Base-by-base conservation (phyloP, 2,113 vertebrate genomes). In the Oreocharis arfaki region DNA sequence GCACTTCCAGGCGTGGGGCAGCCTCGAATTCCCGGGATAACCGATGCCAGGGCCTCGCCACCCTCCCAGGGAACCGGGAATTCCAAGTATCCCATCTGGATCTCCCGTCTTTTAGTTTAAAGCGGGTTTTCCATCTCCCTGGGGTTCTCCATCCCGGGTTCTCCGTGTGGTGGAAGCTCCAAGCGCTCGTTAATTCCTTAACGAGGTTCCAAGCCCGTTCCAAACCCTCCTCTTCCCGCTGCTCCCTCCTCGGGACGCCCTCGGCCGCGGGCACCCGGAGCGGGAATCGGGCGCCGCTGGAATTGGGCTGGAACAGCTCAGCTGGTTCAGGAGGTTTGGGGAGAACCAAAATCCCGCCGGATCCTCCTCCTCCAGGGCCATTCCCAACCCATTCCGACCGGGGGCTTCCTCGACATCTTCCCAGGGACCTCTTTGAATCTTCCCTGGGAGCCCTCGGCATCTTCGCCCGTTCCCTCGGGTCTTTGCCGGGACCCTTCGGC, bases 1-100 rank as follows among this genome's bases (percentile, higher is more conserved):
- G 73, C 63, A 5, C 14, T 39, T 33, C 14, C 63, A 53, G 73
- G 83, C 44, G 10, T 50, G 53, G 73, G 11, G 33, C 46, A 69
- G 18, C 18, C 73, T 28, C 33, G 5, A 6, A 39, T 61, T 78
- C 55, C 64, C 0, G 18, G 84, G 56, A 61, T 55, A 20, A 78
- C 1, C 55, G 0, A 18, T 12, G 21, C 82, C 41, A 12, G 57
- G 57, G 27, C 28, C 37, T 46, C 13, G 1, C 1, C 57, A 10
- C 23, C 59, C 28, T 67, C 10, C 1, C 10, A 3, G 60, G 42
- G 35, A 39, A 1, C 26, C 1, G 3, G 22, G 39, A 18, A 37
- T 77, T 17, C 33, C 33, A 4, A 1, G 22, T 17, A 17, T 17
- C 71, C 52, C 0, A 1, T 4, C 20, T 24, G 9, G 16, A 0